Evolutionary conservation across 2,888 invertebrate species (phyloP).

Genomic region (Orthonevra nobilis): DNA sequence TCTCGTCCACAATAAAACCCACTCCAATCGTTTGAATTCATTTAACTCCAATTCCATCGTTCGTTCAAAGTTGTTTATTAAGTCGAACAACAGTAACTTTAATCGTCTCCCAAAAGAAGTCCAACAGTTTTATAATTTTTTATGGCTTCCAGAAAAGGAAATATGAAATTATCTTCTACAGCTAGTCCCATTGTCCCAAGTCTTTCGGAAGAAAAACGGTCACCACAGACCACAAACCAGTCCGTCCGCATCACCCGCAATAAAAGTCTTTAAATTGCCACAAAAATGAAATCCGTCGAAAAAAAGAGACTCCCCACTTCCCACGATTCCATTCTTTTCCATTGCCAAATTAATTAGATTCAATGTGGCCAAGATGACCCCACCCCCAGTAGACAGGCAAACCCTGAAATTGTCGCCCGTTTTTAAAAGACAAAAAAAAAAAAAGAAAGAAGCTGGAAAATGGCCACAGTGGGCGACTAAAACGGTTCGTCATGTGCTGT

Average conservation of each 20-base stretch:
- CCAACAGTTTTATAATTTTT: constrained; percentile 14
- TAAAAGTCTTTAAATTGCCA: constrained; percentile 27
- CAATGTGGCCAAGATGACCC: constrained; percentile 11
- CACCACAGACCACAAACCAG: neutral
- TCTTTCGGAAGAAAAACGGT: neutral
- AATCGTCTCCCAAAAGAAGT: constrained; percentile 4
- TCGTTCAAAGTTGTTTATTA: no score
- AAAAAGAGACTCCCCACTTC: constrained; percentile 26
- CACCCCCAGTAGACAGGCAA: constrained; percentile 9
- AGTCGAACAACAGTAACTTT: constrained; percentile 9
- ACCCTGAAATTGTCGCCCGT: no score
- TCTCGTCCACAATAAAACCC: constrained; percentile 18
- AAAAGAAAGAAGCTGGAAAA: no score
- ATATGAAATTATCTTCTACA: constrained; percentile 16
- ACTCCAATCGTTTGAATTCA: constrained; percentile 5
- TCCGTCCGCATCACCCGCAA: constrained; percentile 14
- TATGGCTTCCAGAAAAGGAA: constrained; percentile 25
- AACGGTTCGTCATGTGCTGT: constrained; percentile 16
- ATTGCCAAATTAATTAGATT: constrained; percentile 23
- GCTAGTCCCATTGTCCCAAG: constrained; percentile 3
- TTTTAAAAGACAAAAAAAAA: no score
- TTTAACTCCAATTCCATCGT: no score
- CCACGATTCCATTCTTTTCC: constrained; percentile 33
- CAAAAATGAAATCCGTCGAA: constrained; percentile 2
- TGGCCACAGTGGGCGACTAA: constrained; percentile 51